Conservation (phyloP, 2,113 vertebrate genomes). For the Narcine bancroftii region DNA sequence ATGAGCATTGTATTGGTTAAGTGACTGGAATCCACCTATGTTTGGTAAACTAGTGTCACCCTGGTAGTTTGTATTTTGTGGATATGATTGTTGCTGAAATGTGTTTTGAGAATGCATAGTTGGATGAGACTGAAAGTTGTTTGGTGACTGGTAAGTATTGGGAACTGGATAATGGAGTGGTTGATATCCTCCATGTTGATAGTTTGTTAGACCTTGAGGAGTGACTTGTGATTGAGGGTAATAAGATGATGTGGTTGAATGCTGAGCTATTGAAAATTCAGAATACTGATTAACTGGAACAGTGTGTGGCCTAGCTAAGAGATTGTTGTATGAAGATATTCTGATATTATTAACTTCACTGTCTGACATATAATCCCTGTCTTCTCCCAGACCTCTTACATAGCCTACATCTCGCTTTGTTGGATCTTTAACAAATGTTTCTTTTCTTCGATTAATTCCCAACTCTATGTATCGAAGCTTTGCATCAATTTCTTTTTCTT, state of each 20-base stretch:
- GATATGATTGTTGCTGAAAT: slow-evolving; percentile 66
- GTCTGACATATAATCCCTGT: slow-evolving; percentile 89
- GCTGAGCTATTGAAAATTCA: slow-evolving; percentile 63
- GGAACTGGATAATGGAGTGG: slow-evolving; percentile 69
- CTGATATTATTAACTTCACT: slow-evolving; percentile 88
- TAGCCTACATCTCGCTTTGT: slow-evolving; percentile 73
- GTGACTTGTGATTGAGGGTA: slow-evolving; percentile 64
- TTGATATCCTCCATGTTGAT: slow-evolving; percentile 76
- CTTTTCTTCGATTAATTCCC: slow-evolving; percentile 91
- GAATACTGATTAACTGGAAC: slow-evolving; percentile 68
- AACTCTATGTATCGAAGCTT: slow-evolving; percentile 91
- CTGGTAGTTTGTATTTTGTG: slow-evolving; percentile 67
- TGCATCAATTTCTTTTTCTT: slow-evolving; percentile 97
- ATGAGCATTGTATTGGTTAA: slow-evolving; percentile 67
- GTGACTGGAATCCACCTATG: slow-evolving; percentile 70
- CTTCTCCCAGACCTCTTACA: slow-evolving; percentile 74
- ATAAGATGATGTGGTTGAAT: slow-evolving; percentile 64
- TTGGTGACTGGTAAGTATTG: slow-evolving; percentile 68
- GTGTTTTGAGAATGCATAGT: slow-evolving; percentile 64
- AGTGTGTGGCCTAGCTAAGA: slow-evolving; percentile 63
- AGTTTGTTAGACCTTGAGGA: slow-evolving; percentile 58
- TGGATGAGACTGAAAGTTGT: slow-evolving; percentile 70
- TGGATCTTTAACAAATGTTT: slow-evolving; percentile 83
- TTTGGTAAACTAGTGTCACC: slow-evolving; percentile 65
- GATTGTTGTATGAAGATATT: slow-evolving; percentile 64